A percentile compares a stretch with the other conserved stretches of the same genome.
Evolutionary conservation across 64 coral and sea anemone species (phyloP).

Genomic region (Pocillopora damicornis): DNA sequence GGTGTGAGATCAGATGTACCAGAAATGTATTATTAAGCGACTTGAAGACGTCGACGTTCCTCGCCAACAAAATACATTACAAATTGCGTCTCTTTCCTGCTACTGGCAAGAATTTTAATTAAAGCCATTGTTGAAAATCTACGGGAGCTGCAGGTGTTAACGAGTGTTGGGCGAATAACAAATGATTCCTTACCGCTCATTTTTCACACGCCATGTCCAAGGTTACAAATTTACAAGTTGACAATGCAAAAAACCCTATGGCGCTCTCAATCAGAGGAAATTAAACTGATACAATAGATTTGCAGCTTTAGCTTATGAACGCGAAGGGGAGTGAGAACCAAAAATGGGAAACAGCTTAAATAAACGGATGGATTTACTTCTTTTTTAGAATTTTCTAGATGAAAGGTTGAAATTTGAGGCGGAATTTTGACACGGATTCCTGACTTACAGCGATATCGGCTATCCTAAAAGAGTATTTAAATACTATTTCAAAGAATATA

Average conservation of each 20-base stretch:
- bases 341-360: neutral
- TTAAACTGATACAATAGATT: neutral
- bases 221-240: neutral
- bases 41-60: neutral
- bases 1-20: neutral
- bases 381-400: too few relatives aligned
- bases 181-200: neutral
- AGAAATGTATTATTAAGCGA: neutral
- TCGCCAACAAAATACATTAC: neutral
- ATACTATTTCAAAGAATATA: too few relatives aligned
- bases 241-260: neutral
- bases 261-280: neutral
- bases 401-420: too few relatives aligned
- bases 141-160: neutral
- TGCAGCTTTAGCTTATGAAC: neutral
- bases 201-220: neutral
- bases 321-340: neutral
- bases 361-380: neutral
- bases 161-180: neutral
- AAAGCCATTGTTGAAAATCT: slow-evolving; percentile 3
- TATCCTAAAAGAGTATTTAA: too few relatives aligned
- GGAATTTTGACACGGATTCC: too few relatives aligned
- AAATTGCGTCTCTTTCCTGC: neutral
- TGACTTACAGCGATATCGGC: too few relatives aligned
- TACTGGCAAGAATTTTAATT: neutral